phyloP scores from a whole-genome alignment of 2,888 invertebrate genomes.

The Lithophane socia region DNA sequence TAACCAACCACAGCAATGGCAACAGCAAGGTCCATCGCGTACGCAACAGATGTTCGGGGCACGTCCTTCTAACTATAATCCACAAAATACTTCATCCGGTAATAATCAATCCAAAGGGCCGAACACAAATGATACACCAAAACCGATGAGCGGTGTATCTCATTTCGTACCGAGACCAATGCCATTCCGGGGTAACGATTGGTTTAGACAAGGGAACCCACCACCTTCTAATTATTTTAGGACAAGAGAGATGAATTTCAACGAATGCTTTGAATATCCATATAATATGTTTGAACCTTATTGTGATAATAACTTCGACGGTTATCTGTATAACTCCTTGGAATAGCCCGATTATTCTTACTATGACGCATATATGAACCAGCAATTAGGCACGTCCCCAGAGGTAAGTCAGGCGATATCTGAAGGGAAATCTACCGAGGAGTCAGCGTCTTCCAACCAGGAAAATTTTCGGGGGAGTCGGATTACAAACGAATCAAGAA shows the following conservation, averaged over 20 bases:
- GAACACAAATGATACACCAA: too few relatives aligned
- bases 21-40: background rate
- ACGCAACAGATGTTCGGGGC: too few relatives aligned
- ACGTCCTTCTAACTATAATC: too few relatives aligned
- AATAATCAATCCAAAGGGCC: too few relatives aligned
- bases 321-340: background rate
- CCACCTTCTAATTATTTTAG: constrained; percentile 3
- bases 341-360: constrained; percentile 6
- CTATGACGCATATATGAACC: constrained; percentile 5
- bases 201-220: constrained; percentile 1
- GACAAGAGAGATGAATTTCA: constrained; percentile 3
- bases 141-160: too few relatives aligned
- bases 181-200: too few relatives aligned
- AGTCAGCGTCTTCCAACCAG: too few relatives aligned
- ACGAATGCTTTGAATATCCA: constrained; percentile 6
- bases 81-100: too few relatives aligned
- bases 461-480: too few relatives aligned
- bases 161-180: too few relatives aligned
- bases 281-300: constrained; percentile 14
- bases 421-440: too few relatives aligned
- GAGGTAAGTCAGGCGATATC: background rate
- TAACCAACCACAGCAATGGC: background rate
- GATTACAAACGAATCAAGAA: too few relatives aligned
- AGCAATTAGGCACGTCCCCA: background rate
- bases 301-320: constrained; percentile 1